phyloP scores from a whole-genome alignment of 2,888 invertebrate species.

The Stramonita haemastoma region DNA sequence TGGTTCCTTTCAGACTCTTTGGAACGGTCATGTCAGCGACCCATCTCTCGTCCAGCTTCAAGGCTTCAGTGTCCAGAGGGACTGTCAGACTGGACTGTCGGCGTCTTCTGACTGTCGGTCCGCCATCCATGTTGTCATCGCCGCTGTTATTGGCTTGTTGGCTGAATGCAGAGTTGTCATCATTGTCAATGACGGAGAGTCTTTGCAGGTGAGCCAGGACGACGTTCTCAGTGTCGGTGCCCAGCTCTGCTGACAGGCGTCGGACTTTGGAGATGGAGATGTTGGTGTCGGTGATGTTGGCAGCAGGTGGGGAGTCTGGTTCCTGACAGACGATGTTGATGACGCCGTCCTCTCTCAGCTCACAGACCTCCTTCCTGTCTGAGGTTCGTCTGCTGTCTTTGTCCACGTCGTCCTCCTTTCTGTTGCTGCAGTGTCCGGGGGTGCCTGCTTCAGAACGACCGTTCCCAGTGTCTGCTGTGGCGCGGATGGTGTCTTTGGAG shows the following conservation, averaged over 20 bases:
- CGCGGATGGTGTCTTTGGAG: background rate
- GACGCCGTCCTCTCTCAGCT: background rate
- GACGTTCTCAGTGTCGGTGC: background rate
- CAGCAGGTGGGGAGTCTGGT: constrained; percentile 8
- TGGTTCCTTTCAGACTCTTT: background rate
- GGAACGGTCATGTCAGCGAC: background rate
- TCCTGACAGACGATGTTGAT: constrained; percentile 1
- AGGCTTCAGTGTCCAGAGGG: background rate
- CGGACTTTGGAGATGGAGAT: background rate
- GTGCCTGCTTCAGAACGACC: background rate
- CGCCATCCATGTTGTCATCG: background rate
- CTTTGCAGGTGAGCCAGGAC: constrained; percentile 3
- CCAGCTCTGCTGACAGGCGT: constrained; percentile 8
- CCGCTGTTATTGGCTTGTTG: background rate
- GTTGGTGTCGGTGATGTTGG: background rate
- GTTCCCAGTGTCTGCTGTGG: background rate
- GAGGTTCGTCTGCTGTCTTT: background rate
- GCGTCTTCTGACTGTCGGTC: background rate
- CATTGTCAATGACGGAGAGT: background rate
- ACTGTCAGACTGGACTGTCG: constrained; percentile 3
- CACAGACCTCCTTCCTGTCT: background rate
- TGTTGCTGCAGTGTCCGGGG: background rate
- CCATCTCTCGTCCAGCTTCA: constrained; percentile 6
- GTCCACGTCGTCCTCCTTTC: background rate
- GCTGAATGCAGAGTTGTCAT: background rate